phyloP scores from a whole-genome alignment of 2,113 vertebrate genomes.

The Cacatua alba region DNA sequence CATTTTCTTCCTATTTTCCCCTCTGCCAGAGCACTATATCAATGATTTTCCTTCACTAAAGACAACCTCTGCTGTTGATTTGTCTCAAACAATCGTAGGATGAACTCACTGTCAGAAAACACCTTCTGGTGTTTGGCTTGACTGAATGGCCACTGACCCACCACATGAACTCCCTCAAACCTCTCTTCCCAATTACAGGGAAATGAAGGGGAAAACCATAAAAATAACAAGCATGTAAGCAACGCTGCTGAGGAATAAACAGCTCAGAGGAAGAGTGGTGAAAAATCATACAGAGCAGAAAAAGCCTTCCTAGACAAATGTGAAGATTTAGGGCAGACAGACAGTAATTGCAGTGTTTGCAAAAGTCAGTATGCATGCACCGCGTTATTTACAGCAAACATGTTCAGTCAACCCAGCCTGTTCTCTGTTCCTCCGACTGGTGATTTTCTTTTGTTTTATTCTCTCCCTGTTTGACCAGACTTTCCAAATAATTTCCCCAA shows the following conservation, averaged over 20 bases:
- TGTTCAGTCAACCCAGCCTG: neutral
- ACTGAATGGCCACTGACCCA: neutral
- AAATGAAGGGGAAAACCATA: neutral
- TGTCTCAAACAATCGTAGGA: neutral
- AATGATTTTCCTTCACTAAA: neutral
- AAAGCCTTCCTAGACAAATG: neutral
- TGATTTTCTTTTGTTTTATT: neutral
- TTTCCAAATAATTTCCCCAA: neutral
- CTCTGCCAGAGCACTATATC: neutral
- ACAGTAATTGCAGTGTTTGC: neutral
- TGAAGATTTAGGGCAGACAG: slow-evolving; percentile 11
- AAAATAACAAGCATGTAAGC: neutral
- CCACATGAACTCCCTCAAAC: neutral
- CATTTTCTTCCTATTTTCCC: neutral
- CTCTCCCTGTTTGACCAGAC: neutral
- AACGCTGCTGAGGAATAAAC: neutral
- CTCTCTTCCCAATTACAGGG: neutral
- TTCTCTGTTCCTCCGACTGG: neutral
- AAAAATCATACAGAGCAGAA: neutral
- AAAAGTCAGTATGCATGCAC: neutral
- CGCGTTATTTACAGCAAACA: neutral
- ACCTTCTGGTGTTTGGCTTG: neutral
- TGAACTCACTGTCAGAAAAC: neutral
- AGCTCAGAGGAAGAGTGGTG: neutral
- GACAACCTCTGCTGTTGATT: neutral